Conservation (phyloP, 2,797 vertebrate genomes). For the Tinamus major region DNA sequence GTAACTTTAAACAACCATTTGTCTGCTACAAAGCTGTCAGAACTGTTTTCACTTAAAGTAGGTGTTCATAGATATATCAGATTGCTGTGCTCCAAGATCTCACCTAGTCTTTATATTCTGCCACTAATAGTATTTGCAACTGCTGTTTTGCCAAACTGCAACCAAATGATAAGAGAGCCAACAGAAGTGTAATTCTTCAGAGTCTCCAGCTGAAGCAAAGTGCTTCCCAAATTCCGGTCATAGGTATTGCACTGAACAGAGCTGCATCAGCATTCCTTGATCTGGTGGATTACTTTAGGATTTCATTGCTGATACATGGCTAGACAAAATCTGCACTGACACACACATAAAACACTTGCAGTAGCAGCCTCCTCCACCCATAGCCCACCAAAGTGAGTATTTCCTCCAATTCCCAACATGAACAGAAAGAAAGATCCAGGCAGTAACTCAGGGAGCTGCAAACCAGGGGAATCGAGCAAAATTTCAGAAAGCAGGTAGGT, state of each 20-base stretch:
- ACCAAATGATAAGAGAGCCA: background rate
- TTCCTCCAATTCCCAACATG: accelerated
- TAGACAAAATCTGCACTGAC: background rate
- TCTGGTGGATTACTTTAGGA: background rate
- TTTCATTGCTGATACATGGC: background rate
- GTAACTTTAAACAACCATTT: background rate
- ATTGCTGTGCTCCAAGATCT: background rate
- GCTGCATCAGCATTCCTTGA: background rate
- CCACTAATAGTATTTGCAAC: background rate
- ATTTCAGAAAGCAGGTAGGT: background rate
- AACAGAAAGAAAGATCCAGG: background rate
- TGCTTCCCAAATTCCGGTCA: background rate
- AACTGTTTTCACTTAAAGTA: background rate
- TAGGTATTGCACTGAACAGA: background rate
- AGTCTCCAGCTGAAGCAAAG: background rate
- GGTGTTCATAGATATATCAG: background rate
- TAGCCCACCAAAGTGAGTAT: background rate
- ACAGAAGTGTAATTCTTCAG: background rate
- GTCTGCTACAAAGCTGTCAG: accelerated
- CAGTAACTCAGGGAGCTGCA: background rate
- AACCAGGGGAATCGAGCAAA: background rate
- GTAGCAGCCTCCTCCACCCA: background rate
- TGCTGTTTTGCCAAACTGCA: background rate
- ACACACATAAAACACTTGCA: background rate
- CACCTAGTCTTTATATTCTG: background rate